Evolutionary conservation across 2,113 vertebrate genomes (phyloP), one percentile per base, ranked within the genome.

Genomic region (Empidonax alnorum): DNA sequence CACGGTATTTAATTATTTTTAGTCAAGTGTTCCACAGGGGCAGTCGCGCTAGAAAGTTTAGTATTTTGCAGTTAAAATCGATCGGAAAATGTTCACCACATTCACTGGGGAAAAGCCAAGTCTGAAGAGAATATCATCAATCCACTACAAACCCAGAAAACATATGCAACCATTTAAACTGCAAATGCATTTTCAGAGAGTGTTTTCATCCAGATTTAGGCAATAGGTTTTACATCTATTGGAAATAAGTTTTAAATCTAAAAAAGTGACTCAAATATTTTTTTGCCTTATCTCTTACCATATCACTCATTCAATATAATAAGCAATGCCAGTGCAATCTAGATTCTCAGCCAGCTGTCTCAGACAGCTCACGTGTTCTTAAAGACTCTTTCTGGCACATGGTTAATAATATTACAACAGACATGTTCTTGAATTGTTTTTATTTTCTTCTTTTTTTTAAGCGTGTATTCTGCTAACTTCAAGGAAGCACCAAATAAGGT

Each of bases 401-500:
- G 93, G 91, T 90, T 82, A 87, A 75, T 49, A 62, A 82, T 67
- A 77, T 44, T 77, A 23, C 82, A 94, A 69, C 20, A 84, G 74
- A 93, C 69, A n/a, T 71, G 59, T 85, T 94, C 85, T 65, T 93
- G 72, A 85, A 76, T 28, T 88, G 65, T 15, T 93, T 94, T 93
- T 76, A 77, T 84, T 89, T 85, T 46, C 73, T 82, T 82, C 6
- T 9, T 79, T 94, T 94, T 76, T 93, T 89, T 24, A 75, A 35
- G 31, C 33, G 1, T 71, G 19, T 39, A 23, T 86, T 90, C 72
- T 90, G 33, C 53, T 56, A 84, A 66, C 52, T 89, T 93, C 84
- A 96, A 85, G 91, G 65, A 87, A 96, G 77, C 61, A 90, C 37
- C 79, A 84, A 92, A 78, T 69, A 96, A 92, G 72, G 93, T 89